phyloP scores from a whole-genome alignment of 1,140 invertebrate species.

The Zaprionus nigranus region DNA sequence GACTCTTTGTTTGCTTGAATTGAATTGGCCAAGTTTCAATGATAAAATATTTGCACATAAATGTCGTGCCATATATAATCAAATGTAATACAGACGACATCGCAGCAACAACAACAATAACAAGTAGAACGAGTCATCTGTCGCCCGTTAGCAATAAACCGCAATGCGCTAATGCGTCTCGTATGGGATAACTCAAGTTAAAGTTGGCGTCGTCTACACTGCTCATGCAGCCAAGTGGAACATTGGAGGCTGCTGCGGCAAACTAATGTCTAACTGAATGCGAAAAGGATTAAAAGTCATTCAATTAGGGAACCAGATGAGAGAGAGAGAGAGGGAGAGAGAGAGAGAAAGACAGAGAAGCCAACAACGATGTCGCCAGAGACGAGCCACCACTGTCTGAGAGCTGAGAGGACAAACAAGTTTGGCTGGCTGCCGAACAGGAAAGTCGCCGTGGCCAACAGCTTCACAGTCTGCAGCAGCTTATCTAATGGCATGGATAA shows the following conservation, averaged over 20 bases:
- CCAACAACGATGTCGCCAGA: slow-evolving; percentile 37
- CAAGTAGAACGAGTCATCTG: slow-evolving; percentile 32
- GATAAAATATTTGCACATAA: slow-evolving; percentile 83
- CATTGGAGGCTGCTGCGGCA: slow-evolving; percentile 23
- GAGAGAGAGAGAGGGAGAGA: slow-evolving; percentile 5
- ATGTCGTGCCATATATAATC: slow-evolving; percentile 78
- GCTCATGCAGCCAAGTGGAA: slow-evolving; percentile 51
- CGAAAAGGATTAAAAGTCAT: slow-evolving; percentile 82
- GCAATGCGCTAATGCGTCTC: slow-evolving; percentile 68
- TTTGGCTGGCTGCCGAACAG: slow-evolving; percentile 45
- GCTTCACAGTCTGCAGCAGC: slow-evolving; percentile 58
- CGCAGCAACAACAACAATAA: background rate
- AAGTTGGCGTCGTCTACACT: slow-evolving; percentile 12
- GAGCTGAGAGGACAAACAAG: slow-evolving; percentile 20
- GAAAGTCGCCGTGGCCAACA: slow-evolving; percentile 41
- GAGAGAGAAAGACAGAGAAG: slow-evolving; percentile 8
- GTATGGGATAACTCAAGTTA: slow-evolving; percentile 21
- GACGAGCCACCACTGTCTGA: too few relatives aligned
- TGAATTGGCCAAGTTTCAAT: slow-evolving; percentile 65
- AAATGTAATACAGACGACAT: slow-evolving; percentile 60
- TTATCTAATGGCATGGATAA: slow-evolving; percentile 81
- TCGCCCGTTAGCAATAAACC: slow-evolving; percentile 75
- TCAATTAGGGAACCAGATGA: slow-evolving; percentile 69
- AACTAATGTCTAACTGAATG: slow-evolving; percentile 76
- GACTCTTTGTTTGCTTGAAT: slow-evolving; percentile 51